Percentiles rank a stretch among this genome's conserved stretches.
These are phyloP conservation scores for Anser brachyrhynchus DNA, from an alignment of 2,113 vertebrate species.

Conservation along the genomic window DNA sequence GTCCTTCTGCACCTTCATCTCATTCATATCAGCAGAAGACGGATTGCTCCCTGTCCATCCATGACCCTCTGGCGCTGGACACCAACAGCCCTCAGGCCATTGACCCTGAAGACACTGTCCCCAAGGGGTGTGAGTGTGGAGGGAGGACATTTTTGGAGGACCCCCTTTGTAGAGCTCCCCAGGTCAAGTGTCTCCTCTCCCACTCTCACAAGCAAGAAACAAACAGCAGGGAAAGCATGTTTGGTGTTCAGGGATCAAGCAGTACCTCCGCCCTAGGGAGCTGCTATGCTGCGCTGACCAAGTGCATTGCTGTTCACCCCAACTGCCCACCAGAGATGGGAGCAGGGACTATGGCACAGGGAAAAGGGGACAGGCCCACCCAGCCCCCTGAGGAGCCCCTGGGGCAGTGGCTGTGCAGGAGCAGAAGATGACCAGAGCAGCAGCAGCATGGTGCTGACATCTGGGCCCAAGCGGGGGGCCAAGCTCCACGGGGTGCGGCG, in stretches of 20 bases:
- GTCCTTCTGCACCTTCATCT: not conserved
- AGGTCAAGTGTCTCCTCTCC: fast-evolving
- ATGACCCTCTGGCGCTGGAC: too few species aligned
- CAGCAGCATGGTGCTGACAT: not conserved
- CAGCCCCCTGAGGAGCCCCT: fast-evolving
- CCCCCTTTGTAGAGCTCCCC: not conserved
- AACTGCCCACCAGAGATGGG: not conserved
- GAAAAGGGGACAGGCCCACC: not conserved
- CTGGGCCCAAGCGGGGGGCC: fast-evolving
- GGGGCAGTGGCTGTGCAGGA: not conserved
- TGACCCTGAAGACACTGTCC: not conserved
- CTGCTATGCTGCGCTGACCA: fast-evolving
- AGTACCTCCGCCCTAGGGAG: not conserved
- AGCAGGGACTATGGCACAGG: fast-evolving
- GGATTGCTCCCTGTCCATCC: not conserved
- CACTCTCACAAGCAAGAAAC: not conserved
- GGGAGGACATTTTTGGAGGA: not conserved
- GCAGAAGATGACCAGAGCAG: not conserved
- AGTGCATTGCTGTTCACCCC: not conserved
- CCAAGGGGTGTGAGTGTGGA: not conserved
- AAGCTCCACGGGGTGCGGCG: fast-evolving
- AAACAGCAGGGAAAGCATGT: not conserved
- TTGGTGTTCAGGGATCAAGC: not conserved
- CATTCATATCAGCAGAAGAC: not conserved
- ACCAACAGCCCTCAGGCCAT: not conserved